Conservation (phyloP, 2,113 vertebrate species). For the Colius striatus region DNA sequence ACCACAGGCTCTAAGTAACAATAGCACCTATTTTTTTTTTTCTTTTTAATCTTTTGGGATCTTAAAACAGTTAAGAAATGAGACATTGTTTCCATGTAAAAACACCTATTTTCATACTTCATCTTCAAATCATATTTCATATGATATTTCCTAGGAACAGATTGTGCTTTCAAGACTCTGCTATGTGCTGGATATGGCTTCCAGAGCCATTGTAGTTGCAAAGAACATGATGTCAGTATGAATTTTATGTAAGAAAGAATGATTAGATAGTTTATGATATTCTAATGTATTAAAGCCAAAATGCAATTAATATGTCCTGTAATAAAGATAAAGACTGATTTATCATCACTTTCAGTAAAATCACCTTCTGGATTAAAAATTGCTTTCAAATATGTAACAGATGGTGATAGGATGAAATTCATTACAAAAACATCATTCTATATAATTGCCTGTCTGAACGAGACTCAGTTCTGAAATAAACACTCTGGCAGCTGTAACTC, state of each 20-base stretch:
- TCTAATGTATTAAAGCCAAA: background rate
- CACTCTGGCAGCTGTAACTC: background rate
- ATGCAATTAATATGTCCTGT: background rate
- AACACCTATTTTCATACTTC: background rate
- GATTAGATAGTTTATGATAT: background rate
- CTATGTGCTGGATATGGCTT: background rate
- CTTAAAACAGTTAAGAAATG: background rate
- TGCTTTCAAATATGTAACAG: conserved; percentile 10
- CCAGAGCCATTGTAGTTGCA: background rate
- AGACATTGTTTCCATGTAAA: background rate
- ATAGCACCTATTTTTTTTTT: background rate
- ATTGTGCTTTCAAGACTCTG: background rate
- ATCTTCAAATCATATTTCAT: background rate
- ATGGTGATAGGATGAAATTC: background rate
- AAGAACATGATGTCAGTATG: background rate
- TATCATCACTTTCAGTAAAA: background rate
- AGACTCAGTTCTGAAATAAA: background rate
- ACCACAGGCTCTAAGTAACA: background rate
- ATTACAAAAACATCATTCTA: background rate
- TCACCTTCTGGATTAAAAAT: conserved; percentile 32
- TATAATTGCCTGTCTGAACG: background rate
- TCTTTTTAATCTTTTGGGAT: background rate
- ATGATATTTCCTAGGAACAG: background rate
- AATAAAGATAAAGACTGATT: background rate
- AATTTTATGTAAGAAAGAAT: background rate